These are phyloP conservation scores for Cyphomyrus plagiostoma DNA, from an alignment of 2,113 vertebrate genomes.

Conservation along the genomic window DNA sequence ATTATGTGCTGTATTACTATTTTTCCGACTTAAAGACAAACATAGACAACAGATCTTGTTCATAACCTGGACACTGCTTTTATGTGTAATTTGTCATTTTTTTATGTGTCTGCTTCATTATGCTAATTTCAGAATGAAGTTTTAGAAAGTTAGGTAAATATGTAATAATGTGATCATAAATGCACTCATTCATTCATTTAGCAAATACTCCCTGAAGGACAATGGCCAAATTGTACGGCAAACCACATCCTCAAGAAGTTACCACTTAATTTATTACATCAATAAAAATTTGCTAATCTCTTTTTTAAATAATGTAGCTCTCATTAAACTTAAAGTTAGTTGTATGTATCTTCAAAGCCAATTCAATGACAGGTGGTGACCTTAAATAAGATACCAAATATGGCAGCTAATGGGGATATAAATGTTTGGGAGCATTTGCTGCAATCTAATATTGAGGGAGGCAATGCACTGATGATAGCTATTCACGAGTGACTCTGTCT, in stretches of 20 bases:
- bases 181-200: not conserved
- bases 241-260: not conserved
- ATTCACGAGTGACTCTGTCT: not conserved
- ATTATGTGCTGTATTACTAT: too few species aligned
- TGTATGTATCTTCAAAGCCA: not conserved
- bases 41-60: too few species aligned
- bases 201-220: not conserved
- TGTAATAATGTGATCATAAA: not conserved
- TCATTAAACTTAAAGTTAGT: not conserved
- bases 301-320: not conserved
- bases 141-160: not conserved
- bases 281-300: not conserved
- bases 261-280: not conserved
- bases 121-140: not conserved
- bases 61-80: too few species aligned
- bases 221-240: not conserved
- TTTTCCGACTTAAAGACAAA: too few species aligned
- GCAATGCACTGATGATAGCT: not conserved
- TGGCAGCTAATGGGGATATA: not conserved
- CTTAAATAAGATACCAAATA: not conserved
- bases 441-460: not conserved
- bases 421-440: not conserved
- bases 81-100: not conserved
- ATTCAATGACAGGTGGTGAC: not conserved
- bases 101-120: not conserved